phyloP scores from a whole-genome alignment of 2,797 vertebrate species.

The Oceanodroma leucorhoa region DNA sequence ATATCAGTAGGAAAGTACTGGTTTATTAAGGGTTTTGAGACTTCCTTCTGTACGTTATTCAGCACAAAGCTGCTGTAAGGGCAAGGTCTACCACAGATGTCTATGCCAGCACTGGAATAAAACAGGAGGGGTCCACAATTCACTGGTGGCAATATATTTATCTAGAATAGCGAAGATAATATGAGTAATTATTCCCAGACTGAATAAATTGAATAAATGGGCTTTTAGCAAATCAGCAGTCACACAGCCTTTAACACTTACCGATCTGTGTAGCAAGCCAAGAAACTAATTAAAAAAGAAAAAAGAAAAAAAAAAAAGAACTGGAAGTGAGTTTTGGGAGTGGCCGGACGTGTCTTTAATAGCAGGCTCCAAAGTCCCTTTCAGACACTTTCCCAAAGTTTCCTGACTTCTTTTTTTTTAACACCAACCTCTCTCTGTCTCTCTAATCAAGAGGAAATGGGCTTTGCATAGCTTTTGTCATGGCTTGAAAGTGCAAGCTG shows the following conservation, averaged over 20 bases:
- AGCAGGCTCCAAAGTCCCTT: conserved; percentile 63
- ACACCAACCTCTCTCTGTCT: conserved; percentile 55
- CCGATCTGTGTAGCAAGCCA: conserved; percentile 1
- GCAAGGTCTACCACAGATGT: not conserved
- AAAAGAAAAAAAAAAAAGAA: not conserved
- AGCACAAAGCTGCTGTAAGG: not conserved
- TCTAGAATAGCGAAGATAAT: not conserved
- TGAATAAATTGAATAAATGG: not conserved
- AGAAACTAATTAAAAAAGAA: conserved; percentile 56
- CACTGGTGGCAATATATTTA: not conserved
- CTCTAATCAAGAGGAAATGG: conserved; percentile 75
- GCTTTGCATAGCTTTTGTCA: conserved; percentile 66
- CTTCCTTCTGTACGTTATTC: not conserved
- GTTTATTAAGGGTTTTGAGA: not conserved
- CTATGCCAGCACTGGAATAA: not conserved
- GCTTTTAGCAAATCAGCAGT: conserved; percentile 1
- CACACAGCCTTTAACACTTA: conserved; percentile 31
- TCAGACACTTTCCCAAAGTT: conserved; percentile 71
- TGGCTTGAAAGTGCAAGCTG: conserved; percentile 53
- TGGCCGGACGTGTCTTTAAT: conserved; percentile 60
- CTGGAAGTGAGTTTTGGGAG: conserved; percentile 64
- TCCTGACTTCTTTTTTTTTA: conserved; percentile 67
- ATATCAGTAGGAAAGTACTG: not conserved
- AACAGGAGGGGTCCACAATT: not conserved
- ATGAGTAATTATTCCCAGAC: not conserved